Percentiles rank a stretch among this genome's conserved stretches.
These are phyloP conservation scores for Saimiri boliviensis DNA, from an alignment of 2,113 vertebrate genomes.

Conservation along the genomic window DNA sequence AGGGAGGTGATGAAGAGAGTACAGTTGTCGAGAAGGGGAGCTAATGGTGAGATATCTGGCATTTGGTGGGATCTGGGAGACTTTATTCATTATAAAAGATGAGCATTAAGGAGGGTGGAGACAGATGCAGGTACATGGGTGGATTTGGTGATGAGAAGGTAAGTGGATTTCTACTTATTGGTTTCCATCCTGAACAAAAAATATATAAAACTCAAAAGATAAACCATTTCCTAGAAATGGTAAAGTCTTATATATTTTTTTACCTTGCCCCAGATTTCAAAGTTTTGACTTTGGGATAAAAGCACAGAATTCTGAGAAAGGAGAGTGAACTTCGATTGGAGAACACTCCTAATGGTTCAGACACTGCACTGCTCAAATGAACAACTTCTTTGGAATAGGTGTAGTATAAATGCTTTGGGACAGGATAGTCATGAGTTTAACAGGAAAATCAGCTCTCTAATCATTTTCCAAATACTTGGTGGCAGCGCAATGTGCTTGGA, in stretches of 20 bases:
- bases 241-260: slow-evolving; percentile 10
- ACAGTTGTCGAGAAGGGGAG: neutral
- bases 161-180: neutral
- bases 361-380: neutral
- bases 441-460: slow-evolving; percentile 28
- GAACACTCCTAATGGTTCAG: neutral
- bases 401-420: neutral
- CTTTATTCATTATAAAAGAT: neutral
- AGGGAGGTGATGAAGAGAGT: neutral
- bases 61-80: neutral
- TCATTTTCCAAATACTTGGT: neutral
- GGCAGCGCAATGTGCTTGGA: neutral
- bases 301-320: neutral
- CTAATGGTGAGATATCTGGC: neutral
- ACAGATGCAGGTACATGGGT: neutral
- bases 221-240: neutral
- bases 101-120: neutral
- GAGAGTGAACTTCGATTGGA: slow-evolving; percentile 12
- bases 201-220: neutral
- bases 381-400: neutral
- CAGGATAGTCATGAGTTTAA: neutral
- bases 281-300: neutral
- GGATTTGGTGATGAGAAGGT: neutral
- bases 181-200: neutral
- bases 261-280: neutral